A percentile compares a stretch with the other conserved stretches of the same genome.
Conservation (phyloP, 2,888 invertebrate species). For the Diaprepes abbreviatus region DNA sequence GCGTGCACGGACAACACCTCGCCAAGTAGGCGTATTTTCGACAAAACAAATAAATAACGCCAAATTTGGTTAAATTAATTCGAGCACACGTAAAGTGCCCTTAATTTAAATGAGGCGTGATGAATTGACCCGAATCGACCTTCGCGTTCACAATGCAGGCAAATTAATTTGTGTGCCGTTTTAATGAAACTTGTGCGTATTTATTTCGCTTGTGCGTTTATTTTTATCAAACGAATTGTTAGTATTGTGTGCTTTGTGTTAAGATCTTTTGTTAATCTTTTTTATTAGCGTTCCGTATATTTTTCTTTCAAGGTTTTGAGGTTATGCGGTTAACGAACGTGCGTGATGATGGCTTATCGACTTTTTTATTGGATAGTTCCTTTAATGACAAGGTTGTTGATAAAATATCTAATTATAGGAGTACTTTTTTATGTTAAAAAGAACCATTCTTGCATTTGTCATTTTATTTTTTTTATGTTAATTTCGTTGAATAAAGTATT, state of each 20-base stretch:
- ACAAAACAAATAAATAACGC: slow-evolving; percentile 7
- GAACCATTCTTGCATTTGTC: no score
- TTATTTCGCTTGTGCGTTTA: slow-evolving; percentile 14
- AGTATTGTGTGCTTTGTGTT: not conserved
- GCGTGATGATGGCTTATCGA: slow-evolving; percentile 2
- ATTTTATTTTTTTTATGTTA: no score
- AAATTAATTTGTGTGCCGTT: slow-evolving; percentile 23
- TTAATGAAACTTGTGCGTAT: slow-evolving; percentile 28
- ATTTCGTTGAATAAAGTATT: no score
- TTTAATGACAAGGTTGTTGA: no score
- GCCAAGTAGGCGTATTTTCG: slow-evolving; percentile 1
- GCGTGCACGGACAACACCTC: not conserved
- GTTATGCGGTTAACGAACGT: slow-evolving; percentile 13
- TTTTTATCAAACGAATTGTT: slow-evolving; percentile 1
- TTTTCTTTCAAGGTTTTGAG: slow-evolving; percentile 16
- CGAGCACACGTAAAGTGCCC: slow-evolving; percentile 27
- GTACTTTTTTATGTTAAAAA: no score
- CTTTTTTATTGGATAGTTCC: not conserved
- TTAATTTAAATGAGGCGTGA: slow-evolving; percentile 30
- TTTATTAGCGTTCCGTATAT: not conserved
- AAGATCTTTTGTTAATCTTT: slow-evolving; percentile 4
- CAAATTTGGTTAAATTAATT: slow-evolving; percentile 17
- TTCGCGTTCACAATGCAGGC: slow-evolving; percentile 24
- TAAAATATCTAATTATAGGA: no score
- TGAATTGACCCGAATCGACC: slow-evolving; percentile 33